These are phyloP conservation scores for Pleuronectes platessa DNA, from an alignment of 2,113 vertebrate genomes.

Conservation along the genomic window DNA sequence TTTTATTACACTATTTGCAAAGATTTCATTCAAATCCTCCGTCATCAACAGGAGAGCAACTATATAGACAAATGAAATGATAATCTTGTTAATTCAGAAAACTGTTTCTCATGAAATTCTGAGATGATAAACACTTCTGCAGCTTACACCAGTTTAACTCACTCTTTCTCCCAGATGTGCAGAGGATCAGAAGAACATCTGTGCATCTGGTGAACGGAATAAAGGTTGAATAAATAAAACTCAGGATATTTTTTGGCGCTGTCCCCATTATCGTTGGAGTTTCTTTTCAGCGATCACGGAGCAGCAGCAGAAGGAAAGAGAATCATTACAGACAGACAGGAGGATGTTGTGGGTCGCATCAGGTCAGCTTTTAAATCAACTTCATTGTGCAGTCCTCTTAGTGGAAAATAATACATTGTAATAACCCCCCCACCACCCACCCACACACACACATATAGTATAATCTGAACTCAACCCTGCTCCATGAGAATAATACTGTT, in stretches of 20 bases:
- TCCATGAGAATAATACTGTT: conserved; percentile 66
- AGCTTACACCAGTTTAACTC: too few species aligned
- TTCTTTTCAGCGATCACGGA: not conserved
- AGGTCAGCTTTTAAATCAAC: not conserved
- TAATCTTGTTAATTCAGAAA: not conserved
- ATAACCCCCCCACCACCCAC: not conserved
- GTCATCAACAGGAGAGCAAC: too few species aligned
- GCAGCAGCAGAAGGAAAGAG: conserved; percentile 16
- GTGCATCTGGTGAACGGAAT: not conserved
- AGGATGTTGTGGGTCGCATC: conserved; percentile 36
- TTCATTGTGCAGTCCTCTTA: conserved; percentile 4
- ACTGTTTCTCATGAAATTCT: too few species aligned
- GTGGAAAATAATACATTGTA: conserved; percentile 7
- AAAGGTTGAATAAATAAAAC: not conserved
- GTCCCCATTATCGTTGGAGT: not conserved
- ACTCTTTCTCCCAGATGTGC: too few species aligned
- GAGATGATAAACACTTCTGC: too few species aligned
- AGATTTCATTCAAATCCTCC: too few species aligned
- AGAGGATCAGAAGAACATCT: not conserved
- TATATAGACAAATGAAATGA: not conserved
- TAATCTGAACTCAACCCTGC: conserved; percentile 18
- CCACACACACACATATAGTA: not conserved
- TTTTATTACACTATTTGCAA: too few species aligned
- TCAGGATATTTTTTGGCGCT: not conserved
- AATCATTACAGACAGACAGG: conserved; percentile 37